Base-by-base conservation (phyloP, 2,888 invertebrate genomes). In the Eucriotettix oculatus region DNA sequence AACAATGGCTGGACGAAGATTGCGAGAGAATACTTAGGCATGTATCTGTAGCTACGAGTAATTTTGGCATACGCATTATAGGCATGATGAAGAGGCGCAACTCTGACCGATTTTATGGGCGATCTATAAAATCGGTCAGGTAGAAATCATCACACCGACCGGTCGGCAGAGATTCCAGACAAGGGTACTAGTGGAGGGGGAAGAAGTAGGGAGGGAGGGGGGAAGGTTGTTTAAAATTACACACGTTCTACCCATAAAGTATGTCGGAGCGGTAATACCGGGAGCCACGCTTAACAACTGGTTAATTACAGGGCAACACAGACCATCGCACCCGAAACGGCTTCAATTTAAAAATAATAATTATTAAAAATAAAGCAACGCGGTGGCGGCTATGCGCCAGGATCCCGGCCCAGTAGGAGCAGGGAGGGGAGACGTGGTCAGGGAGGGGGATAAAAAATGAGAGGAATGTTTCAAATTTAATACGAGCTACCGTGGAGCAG, bases 281-380 rank as follows among this genome's bases (percentile, higher is more conserved):
- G 61, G 55, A 61, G 61, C 61, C 55, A 58, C 58, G 52, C 58
- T 58, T 61, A 56, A 61, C 58, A 55, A 61, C 55, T 53, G 55
- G 58, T 44, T 61, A 61, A 61, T 61, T 58, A 58, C 55, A 56
- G 55, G 58, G 48, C 61, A 54, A 58, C 57, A 55, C 56, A 56
- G 56, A 54, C 61, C 61, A 61, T 61, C 58, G 58, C 61, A 61
- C 61, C 58, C 58, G 56, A 54, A 58, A 48, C 52, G 29, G 61
- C 58, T 61, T 61, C 61, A 61, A 58, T 61, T 61, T 61, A 58
- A 61, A 61, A 58, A 61, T 58, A 61, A 61, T 61, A 61, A 61
- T 61, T 61, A 61, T 61, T 58, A 58, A 61, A 58, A 61, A 61
- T 58, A 61, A 61, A 61, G 58, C 61, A 17, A 48, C 48, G 48